phyloP scores from a whole-genome alignment of 2,888 invertebrate genomes.

The Stegophylla sp. region DNA sequence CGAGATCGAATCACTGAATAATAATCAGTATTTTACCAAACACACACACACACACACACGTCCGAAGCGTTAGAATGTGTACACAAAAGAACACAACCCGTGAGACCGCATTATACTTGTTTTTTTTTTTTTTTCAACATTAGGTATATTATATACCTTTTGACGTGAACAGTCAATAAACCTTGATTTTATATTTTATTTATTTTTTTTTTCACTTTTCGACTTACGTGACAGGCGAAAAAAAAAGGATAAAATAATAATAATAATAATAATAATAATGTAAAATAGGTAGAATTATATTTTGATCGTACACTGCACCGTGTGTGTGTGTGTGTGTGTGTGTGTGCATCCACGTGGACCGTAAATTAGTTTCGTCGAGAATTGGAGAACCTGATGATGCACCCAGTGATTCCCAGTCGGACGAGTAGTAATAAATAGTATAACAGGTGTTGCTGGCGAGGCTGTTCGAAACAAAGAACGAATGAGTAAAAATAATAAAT shows the following conservation, averaged over 20 bases:
- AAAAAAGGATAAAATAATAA: no score
- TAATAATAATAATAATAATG: neutral
- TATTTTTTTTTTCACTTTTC: neutral
- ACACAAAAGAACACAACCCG: neutral
- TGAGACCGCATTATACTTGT: neutral
- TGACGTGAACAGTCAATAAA: neutral
- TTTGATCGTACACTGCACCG: neutral
- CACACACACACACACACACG: neutral
- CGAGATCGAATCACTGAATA: constrained; percentile 20
- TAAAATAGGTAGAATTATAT: neutral
- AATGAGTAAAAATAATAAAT: no score
- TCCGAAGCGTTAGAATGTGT: neutral
- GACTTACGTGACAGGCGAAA: neutral
- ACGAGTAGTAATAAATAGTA: no score
- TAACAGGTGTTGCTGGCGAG: no score
- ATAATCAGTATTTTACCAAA: constrained; percentile 3
- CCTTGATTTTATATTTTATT: neutral
- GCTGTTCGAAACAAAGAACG: no score
- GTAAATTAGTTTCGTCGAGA: neutral
- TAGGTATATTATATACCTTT: neutral
- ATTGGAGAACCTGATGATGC: neutral
- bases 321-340: no score
- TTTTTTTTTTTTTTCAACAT: neutral
- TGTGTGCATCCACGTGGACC: no score
- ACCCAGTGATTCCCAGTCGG: neutral